Evolutionary conservation across 2,797 vertebrate genomes (phyloP).

Genomic region (Anisognathus igniventris): DNA sequence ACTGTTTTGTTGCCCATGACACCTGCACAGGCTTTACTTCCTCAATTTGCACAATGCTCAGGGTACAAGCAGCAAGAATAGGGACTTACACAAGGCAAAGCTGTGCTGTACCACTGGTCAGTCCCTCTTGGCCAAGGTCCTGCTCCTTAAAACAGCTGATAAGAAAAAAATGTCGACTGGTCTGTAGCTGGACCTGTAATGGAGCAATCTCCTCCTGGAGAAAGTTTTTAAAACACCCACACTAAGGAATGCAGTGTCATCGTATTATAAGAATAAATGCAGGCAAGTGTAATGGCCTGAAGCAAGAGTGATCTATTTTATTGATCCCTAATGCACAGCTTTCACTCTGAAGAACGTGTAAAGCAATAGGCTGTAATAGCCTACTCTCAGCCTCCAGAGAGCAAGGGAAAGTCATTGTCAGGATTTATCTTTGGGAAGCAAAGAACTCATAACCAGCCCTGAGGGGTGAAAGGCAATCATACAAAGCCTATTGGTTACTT

Average conservation of each 20-base stretch:
- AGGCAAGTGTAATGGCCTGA: slow-evolving; percentile 50
- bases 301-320: slow-evolving; percentile 62
- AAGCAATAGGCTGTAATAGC: slow-evolving; percentile 51
- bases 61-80: not conserved
- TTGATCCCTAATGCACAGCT: slow-evolving; percentile 56
- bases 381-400: slow-evolving; percentile 40
- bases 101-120: not conserved
- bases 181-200: not conserved
- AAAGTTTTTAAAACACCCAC: slow-evolving; percentile 10
- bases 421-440: slow-evolving; percentile 59
- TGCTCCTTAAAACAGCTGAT: not conserved
- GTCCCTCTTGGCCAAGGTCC: not conserved
- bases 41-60: not conserved
- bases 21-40: not conserved
- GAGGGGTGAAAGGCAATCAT: slow-evolving; percentile 8
- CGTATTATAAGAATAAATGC: slow-evolving; percentile 54
- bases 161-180: not conserved
- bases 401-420: slow-evolving; percentile 37
- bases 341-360: slow-evolving; percentile 28
- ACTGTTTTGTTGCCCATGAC: not conserved
- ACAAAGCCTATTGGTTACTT: slow-evolving; percentile 36
- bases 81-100: not conserved
- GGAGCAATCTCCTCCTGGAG: not conserved
- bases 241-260: slow-evolving; percentile 32
- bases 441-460: slow-evolving; percentile 43